These are phyloP conservation scores for Virgularia gustaviana DNA, from an alignment of 92 coral and sea anemone genomes.

Conservation along the genomic window DNA sequence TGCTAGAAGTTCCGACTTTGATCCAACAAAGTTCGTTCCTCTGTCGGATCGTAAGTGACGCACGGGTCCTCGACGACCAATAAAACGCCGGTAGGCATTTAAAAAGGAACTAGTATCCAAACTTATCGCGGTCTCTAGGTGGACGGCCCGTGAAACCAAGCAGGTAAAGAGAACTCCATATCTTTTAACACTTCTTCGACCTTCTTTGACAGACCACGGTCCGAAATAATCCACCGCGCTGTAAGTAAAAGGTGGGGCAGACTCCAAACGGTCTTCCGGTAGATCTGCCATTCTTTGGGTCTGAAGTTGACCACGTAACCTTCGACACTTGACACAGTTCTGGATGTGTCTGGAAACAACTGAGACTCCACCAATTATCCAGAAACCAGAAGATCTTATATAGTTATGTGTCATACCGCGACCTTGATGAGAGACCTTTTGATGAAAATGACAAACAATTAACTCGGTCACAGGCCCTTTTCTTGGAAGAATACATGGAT, in stretches of 20 bases:
- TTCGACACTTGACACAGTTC: not conserved
- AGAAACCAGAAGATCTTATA: not conserved
- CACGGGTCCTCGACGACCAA: not conserved
- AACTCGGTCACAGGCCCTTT: not conserved
- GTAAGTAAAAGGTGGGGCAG: not conserved
- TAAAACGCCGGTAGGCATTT: not conserved
- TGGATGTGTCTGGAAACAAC: not conserved
- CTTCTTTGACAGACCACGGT: not conserved
- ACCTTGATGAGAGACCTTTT: not conserved
- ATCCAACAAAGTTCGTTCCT: not conserved
- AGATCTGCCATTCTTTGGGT: not conserved
- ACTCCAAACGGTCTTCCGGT: not conserved
- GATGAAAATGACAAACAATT: conserved; percentile 1
- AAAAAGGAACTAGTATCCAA: not conserved
- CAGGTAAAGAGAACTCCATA: not conserved
- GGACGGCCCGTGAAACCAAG: not conserved
- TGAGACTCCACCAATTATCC: conserved; percentile 15
- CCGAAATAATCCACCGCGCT: not conserved
- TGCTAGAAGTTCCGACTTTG: not conserved
- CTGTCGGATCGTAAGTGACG: not conserved
- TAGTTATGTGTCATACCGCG: not conserved
- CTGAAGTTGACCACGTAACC: too few relatives aligned
- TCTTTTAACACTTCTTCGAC: not conserved
- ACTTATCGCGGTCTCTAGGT: not conserved
- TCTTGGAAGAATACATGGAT: not conserved